Evolutionary conservation across 1,140 invertebrate species (phyloP).

Genomic region (Trichonephila inaurata): DNA sequence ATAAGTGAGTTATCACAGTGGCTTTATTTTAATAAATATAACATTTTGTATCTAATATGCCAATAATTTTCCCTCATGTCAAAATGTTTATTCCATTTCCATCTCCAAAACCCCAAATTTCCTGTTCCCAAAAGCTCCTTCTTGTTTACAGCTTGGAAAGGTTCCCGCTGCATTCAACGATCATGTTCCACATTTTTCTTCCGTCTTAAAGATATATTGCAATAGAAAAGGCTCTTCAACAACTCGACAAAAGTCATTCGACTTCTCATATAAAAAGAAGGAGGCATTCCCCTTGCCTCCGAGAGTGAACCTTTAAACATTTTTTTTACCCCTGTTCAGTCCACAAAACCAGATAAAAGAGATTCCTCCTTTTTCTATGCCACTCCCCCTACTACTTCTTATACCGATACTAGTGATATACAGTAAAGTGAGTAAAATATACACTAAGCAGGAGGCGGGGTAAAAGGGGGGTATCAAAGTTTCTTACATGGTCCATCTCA

Average conservation of each 20-base stretch:
- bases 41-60: no score
- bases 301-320: conserved; percentile 29
- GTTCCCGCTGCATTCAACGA: not conserved
- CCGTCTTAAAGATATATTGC: conserved; percentile 2
- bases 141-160: not conserved
- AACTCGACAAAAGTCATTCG: conserved; percentile 26
- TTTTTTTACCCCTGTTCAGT: conserved; percentile 28
- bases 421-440: conserved; percentile 1
- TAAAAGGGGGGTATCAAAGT: not conserved
- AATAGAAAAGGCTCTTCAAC: conserved; percentile 11
- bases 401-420: conserved; percentile 39
- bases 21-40: no score
- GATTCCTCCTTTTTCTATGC: not conserved
- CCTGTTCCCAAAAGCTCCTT: not conserved
- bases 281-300: not conserved
- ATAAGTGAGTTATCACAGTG: no score
- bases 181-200: conserved; percentile 12
- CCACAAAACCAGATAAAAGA: conserved; percentile 48
- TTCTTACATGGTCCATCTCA: conserved; percentile 55
- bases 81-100: not conserved
- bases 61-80: no score
- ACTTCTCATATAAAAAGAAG: conserved; percentile 5
- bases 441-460: not conserved
- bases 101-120: not conserved
- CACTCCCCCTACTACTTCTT: not conserved